Evolutionary conservation across 1,140 invertebrate genomes (phyloP).

Genomic region (Heliconius congener): DNA sequence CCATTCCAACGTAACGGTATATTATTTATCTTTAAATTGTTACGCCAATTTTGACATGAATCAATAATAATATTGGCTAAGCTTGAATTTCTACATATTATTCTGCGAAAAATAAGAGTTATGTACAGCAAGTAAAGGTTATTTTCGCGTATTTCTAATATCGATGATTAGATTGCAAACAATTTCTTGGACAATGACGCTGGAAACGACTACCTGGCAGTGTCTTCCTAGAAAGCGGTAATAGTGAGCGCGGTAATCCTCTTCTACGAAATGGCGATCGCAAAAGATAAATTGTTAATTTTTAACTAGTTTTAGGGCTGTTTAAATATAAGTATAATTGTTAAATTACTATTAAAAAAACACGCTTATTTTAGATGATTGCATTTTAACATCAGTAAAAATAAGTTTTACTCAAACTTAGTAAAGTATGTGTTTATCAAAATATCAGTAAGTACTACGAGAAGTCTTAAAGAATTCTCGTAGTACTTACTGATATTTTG

Average conservation of each 20-base stretch:
- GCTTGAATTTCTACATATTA: conserved; percentile 20
- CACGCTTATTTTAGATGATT: not conserved
- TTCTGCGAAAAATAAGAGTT: conserved; percentile 25
- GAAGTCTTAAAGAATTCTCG: too few relatives aligned
- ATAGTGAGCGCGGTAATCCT: conserved; percentile 75
- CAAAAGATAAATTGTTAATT: conserved; percentile 72
- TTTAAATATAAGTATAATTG: conserved; percentile 8
- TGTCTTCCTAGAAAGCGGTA: conserved; percentile 75
- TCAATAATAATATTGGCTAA: conserved; percentile 47
- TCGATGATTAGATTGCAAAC: conserved; percentile 37
- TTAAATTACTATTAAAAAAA: not conserved
- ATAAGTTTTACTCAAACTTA: too few relatives aligned
- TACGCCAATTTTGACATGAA: conserved; percentile 58
- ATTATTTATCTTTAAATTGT: conserved; percentile 44
- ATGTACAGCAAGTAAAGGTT: conserved; percentile 25
- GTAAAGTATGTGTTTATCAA: too few relatives aligned
- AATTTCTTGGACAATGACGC: conserved; percentile 60
- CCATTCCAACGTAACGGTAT: conserved; percentile 57
- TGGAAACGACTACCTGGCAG: conserved; percentile 65
- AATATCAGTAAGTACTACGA: too few relatives aligned
- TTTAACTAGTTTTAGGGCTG: conserved; percentile 62
- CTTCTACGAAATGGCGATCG: conserved; percentile 72
- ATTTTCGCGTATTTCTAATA: conserved; percentile 32
- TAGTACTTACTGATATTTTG: too few relatives aligned
- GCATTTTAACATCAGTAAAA: not conserved